Conservation (phyloP, 2,888 invertebrate genomes). For the Papilio demoleus region DNA sequence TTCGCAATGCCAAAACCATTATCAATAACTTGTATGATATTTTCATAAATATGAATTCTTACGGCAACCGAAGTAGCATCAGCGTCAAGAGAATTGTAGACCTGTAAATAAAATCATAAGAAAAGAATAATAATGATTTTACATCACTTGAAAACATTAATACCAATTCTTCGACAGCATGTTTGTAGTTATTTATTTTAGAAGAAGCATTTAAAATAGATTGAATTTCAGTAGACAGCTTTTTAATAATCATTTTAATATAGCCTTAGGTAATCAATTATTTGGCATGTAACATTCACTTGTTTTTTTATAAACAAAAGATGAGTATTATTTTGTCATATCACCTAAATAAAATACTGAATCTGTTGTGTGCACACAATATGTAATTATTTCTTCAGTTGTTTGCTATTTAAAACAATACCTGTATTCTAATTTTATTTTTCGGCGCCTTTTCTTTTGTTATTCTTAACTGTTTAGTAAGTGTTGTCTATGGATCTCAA, state of each 20-base stretch:
- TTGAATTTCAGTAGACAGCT: constrained; percentile 72
- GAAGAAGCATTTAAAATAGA: constrained; percentile 82
- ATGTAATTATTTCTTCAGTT: not conserved
- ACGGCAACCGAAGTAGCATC: constrained; percentile 87
- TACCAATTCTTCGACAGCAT: constrained; percentile 14
- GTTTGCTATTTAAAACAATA: not conserved
- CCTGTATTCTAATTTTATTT: not conserved
- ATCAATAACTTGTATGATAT: constrained; percentile 89
- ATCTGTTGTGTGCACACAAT: not conserved
- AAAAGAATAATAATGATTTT: not conserved
- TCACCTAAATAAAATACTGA: not conserved
- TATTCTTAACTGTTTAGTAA: not conserved
- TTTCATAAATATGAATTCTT: constrained; percentile 84
- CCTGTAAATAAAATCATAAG: constrained; percentile 67
- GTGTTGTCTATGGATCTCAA: not conserved
- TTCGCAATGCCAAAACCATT: constrained; percentile 88
- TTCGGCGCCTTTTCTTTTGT: not conserved
- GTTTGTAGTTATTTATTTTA: constrained; percentile 62
- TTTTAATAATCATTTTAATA: constrained; percentile 59
- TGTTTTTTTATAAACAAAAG: constrained; percentile 26
- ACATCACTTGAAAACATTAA: not conserved
- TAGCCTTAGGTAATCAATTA: not conserved
- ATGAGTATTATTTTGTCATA: not conserved
- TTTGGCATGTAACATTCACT: not conserved
- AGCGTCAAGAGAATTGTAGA: constrained; percentile 88